Evolutionary conservation across 2,113 vertebrate genomes (phyloP), one percentile per base, ranked within the genome.

Genomic region (Echinops telfairi): DNA sequence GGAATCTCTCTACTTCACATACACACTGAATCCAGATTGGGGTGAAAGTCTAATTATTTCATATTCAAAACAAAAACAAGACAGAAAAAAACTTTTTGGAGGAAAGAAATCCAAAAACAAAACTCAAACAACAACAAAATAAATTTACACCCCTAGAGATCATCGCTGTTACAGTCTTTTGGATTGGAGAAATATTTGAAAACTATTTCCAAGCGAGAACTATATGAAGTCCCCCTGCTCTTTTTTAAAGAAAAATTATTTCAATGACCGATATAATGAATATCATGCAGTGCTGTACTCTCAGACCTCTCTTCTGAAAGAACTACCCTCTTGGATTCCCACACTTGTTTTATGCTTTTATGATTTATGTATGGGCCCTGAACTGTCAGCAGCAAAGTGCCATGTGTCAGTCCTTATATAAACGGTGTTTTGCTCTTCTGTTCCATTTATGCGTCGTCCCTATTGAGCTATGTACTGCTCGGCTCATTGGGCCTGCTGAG

Each of bases 121-220:
- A 23, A 3, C 40, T 16, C 23, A 68, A 33, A 80, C 3, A 62
- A 8, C 14, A 66, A 71, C 36, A 33, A 76, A 71, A 83, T 29
- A 78, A 76, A 87, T 23, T 53, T 47, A 70, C 19, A 73, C 1
- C 31, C 66, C 0, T 25, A 80, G 31, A 73, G 20, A 86, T n/a
- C 36, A 77, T 36, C 38, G n/a, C 10, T 43, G 29, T 38, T 27
- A 80, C 81, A 89, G 27, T 16, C 47, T 88, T 90, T 40, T 92
- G 19, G 4, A 22, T 47, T 94, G 78, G 80, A 40, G 27, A 73
- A 83, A 78, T 33, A 68, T 60, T 82, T 73, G 43, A 40, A 20
- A 91, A 81, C 33, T 86, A 82, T 83, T 62, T 83, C 36, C 68
- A 68, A 64, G 8, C 73, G 62, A 70, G 31, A 38, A 90, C 78